Evolutionary conservation across 35 echinoderm and acorn worm genomes (phyloP), one percentile per base, ranked within the genome.

Genomic region (Patiria miniata): DNA sequence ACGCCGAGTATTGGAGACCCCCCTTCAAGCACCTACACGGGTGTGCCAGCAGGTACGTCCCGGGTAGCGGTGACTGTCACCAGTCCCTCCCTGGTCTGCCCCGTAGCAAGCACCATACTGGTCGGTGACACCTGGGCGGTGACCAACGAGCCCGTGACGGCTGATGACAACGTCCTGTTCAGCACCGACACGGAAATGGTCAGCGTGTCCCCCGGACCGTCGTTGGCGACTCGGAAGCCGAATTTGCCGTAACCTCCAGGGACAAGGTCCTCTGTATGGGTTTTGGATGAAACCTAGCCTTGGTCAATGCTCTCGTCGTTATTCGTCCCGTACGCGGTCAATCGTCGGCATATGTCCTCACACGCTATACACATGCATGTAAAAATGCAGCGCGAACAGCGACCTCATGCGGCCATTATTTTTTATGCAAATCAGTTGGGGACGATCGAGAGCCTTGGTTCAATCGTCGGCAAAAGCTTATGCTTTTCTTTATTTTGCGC

Each of bases 1-100:
- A n/a, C n/a, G n/a, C n/a, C n/a, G n/a, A n/a, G n/a, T n/a, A n/a
- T n/a, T n/a, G n/a, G n/a, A n/a, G n/a, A n/a, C n/a, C n/a, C n/a
- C n/a, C n/a, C n/a, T n/a, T n/a, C n/a, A n/a, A n/a, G n/a, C n/a
- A 68, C 65, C 26, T 73, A 73, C 65, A 73, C 65, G 2, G 65
- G 14, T 2, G 65, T 73, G 34, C 65, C 65, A 9, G 34, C 34
- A 9, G 65, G 65, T 73, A 23, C 30, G 7, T 0, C 34, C 10
- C 29, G 19, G 10, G 65, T 7, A 73, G 65, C 65, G 9, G 26
- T 26, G 21, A 73, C 65, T 26, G n/a, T 73, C 29, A 73, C 0
- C 29, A 73, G 19, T 10, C 65, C 65, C 26, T 73, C 65, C 14
- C 34, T 10, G 14, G 19, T 73, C 65, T 73, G 2, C 15, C 65